These are phyloP conservation scores for Drosophila virilis DNA, from an alignment of 1,140 invertebrate genomes.

Conservation along the genomic window DNA sequence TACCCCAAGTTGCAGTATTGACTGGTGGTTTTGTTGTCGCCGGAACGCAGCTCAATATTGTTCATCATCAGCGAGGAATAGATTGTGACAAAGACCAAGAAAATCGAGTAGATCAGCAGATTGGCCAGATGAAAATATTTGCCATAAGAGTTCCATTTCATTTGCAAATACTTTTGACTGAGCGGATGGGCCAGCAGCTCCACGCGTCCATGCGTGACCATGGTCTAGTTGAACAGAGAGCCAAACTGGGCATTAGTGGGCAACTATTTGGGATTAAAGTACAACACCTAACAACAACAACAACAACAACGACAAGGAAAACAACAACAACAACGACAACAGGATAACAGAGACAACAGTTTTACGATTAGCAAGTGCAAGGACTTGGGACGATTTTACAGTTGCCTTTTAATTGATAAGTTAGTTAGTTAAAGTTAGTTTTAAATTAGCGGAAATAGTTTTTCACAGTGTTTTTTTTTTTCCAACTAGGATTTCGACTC, in stretches of 20 bases:
- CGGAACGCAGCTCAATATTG: constrained; percentile 62
- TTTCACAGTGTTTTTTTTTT: background rate
- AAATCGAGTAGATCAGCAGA: constrained; percentile 90
- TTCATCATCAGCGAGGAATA: constrained; percentile 88
- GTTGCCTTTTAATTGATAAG: constrained; percentile 20
- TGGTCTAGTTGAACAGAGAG: constrained; percentile 86
- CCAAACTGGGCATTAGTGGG: constrained; percentile 20
- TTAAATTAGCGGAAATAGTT: background rate
- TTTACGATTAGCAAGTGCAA: constrained; percentile 10
- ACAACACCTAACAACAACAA: background rate
- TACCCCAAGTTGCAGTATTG: constrained; percentile 64
- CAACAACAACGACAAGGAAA: background rate
- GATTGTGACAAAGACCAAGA: constrained; percentile 89
- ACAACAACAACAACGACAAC: constrained; percentile 1
- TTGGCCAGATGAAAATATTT: constrained; percentile 93
- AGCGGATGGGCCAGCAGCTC: constrained; percentile 92
- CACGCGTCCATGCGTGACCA: constrained; percentile 92
- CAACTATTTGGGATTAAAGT: background rate
- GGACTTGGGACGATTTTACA: constrained; percentile 44
- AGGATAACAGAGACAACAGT: background rate
- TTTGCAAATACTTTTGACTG: constrained; percentile 93
- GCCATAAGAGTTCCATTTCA: constrained; percentile 95
- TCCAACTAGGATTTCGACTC: constrained; percentile 82
- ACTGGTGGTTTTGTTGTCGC: constrained; percentile 43
- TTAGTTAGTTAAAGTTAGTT: background rate